Percentiles rank a stretch among this genome's conserved stretches.
Evolutionary conservation across 2,888 invertebrate species (phyloP).

Genomic region (Drosophila pseudotalamancana): DNA sequence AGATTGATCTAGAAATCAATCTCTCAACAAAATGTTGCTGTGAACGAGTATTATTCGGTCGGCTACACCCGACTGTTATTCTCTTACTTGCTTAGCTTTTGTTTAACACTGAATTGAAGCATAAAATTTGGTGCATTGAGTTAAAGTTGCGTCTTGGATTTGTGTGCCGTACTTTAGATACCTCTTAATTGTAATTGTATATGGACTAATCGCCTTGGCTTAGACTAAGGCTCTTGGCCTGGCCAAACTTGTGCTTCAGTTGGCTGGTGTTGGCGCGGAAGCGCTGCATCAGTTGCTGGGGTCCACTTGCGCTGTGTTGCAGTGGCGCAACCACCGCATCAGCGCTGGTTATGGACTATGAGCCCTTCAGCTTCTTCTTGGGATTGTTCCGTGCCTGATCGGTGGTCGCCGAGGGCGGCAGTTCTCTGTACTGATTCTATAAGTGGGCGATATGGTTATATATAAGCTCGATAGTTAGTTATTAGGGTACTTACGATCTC

Average conservation of each 20-base stretch:
- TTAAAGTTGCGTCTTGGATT: conserved; percentile 42
- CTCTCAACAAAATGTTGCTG: too few species aligned
- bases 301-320: conserved; percentile 59
- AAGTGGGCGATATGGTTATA: not conserved
- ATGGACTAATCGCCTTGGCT: conserved; percentile 60
- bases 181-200: conserved; percentile 7
- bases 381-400: conserved; percentile 81
- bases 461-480: too few species aligned
- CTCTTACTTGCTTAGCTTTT: not conserved
- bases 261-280: conserved; percentile 81
- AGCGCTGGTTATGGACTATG: conserved; percentile 82
- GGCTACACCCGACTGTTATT: not conserved
- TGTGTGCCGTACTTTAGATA: conserved; percentile 29
- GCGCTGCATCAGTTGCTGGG: conserved; percentile 81
- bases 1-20: not conserved
- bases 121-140: conserved; percentile 54
- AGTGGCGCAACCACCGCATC: conserved; percentile 69
- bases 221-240: conserved; percentile 69
- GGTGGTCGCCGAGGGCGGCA: conserved; percentile 78
- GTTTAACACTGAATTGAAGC: conserved; percentile 41
- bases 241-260: conserved; percentile 75
- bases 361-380: conserved; percentile 83
- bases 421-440: conserved; percentile 82
- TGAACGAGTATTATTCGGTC: conserved; percentile 9
- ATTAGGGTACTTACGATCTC: conserved; percentile 89